Conservation (phyloP, 1,140 invertebrate genomes). For the Spodoptera frugiperda region DNA sequence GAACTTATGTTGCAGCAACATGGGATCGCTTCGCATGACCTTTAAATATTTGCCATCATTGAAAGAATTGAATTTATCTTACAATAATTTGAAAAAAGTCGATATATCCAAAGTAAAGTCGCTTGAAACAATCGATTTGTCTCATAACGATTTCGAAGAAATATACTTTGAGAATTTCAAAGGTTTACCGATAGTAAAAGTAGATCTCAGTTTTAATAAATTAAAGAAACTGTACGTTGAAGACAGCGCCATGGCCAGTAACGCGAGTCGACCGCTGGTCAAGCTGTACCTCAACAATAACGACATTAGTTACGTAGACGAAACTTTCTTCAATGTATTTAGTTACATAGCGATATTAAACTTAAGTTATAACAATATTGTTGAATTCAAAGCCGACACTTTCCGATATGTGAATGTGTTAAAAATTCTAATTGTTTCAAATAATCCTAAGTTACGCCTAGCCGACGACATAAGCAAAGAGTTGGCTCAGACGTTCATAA, state of each 20-base stretch:
- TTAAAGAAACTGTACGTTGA: not conserved
- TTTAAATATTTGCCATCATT: conserved; percentile 7
- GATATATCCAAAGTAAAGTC: not conserved
- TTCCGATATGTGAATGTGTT: conserved; percentile 1
- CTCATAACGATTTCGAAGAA: not conserved
- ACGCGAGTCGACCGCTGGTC: not conserved
- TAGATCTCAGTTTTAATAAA: conserved; percentile 7
- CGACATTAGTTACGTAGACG: not conserved
- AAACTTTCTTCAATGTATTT: not conserved
- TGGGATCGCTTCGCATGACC: not conserved
- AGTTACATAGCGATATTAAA: not conserved
- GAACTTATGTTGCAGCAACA: conserved; percentile 24
- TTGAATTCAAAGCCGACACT: not conserved
- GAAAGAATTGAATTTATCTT: conserved; percentile 11
- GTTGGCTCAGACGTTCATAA: too few species aligned
- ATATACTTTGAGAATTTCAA: not conserved
- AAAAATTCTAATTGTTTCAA: not conserved
- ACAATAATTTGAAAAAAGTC: not conserved
- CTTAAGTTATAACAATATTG: not conserved
- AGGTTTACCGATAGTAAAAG: not conserved
- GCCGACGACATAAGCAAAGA: too few species aligned
- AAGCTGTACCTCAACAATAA: not conserved
- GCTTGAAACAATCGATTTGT: not conserved
- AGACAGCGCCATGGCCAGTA: too few species aligned
- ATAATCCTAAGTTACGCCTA: not conserved